Conservation (phyloP, 2,113 vertebrate species). For the Pholis gunnellus region DNA sequence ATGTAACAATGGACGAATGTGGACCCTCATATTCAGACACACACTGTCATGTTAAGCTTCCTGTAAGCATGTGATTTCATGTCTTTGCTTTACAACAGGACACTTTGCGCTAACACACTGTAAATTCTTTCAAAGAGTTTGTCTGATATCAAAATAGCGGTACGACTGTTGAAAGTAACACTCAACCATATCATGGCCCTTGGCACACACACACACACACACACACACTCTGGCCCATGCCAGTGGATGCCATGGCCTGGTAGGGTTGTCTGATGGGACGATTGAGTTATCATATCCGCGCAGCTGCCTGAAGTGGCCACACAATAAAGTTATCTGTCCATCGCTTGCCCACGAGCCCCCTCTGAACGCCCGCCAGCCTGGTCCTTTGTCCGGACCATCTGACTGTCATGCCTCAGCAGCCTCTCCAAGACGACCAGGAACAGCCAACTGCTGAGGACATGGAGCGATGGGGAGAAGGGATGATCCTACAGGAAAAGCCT, state of each 20-base stretch:
- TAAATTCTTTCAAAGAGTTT: constrained; percentile 5
- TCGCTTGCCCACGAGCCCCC: constrained; percentile 59
- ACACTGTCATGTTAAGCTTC: not conserved
- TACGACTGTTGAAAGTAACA: constrained; percentile 6
- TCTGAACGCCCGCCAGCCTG: constrained; percentile 34
- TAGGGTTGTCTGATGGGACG: constrained; percentile 50
- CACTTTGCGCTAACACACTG: not conserved
- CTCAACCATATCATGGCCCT: not conserved
- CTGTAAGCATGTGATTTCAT: not conserved
- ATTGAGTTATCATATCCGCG: constrained; percentile 69
- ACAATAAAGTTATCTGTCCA: constrained; percentile 75
- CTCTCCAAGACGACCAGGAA: constrained; percentile 55
- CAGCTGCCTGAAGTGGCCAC: constrained; percentile 56
- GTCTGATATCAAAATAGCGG: not conserved
- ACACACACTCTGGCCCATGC: constrained; percentile 31
- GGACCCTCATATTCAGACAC: not conserved
- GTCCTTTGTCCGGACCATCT: constrained; percentile 43
- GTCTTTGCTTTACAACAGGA: not conserved
- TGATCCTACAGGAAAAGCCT: constrained; percentile 51
- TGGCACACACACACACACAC: constrained; percentile 47
- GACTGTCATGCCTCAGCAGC: constrained; percentile 63
- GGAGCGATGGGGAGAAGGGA: constrained; percentile 29
- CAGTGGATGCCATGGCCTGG: constrained; percentile 20
- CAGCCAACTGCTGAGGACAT: constrained; percentile 40
- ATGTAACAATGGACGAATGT: constrained; percentile 34